These are phyloP conservation scores for Okamejei kenojei DNA, from an alignment of 2,797 vertebrate species.

Conservation along the genomic window DNA sequence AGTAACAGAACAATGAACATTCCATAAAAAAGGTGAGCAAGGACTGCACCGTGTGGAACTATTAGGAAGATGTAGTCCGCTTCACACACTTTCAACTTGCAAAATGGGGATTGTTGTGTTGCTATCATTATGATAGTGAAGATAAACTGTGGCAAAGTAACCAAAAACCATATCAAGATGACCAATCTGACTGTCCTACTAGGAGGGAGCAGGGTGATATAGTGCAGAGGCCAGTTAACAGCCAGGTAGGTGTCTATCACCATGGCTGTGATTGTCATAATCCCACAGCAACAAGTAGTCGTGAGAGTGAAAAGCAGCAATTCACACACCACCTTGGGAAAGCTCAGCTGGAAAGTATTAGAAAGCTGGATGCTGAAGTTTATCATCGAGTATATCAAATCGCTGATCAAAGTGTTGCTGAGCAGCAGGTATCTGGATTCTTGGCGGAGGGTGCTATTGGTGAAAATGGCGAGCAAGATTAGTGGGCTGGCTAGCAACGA, in stretches of 20 bases:
- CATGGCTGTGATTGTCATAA: slow-evolving; percentile 16
- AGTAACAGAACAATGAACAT: background rate
- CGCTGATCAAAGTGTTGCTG: slow-evolving; percentile 10
- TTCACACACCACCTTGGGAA: background rate
- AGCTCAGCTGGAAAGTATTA: background rate
- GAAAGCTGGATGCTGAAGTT: slow-evolving; percentile 30
- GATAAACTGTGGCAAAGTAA: background rate
- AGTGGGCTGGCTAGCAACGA: slow-evolving; percentile 17
- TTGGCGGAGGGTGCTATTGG: slow-evolving; percentile 15
- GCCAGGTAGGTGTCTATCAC: slow-evolving; percentile 11
- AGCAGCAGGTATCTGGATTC: slow-evolving; percentile 30
- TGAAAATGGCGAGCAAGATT: background rate
- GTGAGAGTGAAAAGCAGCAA: slow-evolving; percentile 5
- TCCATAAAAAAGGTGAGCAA: background rate
- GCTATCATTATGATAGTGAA: background rate
- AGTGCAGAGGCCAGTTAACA: slow-evolving; percentile 23
- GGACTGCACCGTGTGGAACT: background rate
- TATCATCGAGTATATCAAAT: background rate
- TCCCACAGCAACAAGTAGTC: background rate
- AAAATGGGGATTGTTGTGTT: slow-evolving; percentile 6
- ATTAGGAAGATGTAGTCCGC: slow-evolving; percentile 1
- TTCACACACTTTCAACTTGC: background rate
- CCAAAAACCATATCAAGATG: background rate
- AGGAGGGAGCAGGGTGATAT: background rate
- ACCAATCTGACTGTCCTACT: background rate